Evolutionary conservation across 1,140 invertebrate genomes (phyloP).

Genomic region (Coenobita brevimanus): DNA sequence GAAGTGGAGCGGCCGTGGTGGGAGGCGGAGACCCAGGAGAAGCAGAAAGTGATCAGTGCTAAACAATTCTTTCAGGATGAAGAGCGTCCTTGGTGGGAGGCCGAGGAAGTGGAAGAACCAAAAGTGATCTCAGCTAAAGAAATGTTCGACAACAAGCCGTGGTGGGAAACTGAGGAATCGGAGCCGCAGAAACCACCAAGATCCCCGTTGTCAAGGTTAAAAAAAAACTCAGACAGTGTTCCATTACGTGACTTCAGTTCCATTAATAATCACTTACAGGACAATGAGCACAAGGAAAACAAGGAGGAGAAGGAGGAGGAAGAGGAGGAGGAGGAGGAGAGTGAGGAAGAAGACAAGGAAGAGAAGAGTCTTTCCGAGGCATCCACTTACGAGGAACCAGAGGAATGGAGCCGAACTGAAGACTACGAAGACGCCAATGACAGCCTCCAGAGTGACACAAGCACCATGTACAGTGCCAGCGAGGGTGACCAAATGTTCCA

Average conservation of each 20-base stretch:
- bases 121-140: constrained; percentile 17
- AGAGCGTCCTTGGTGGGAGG: constrained; percentile 10
- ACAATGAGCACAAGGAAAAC: neutral
- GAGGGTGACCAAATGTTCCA: constrained; percentile 13
- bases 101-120: neutral
- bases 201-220: neutral
- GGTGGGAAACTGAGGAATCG: constrained; percentile 32
- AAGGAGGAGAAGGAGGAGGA: constrained; percentile 2
- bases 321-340: neutral
- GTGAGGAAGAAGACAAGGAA: neutral
- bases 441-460: constrained; percentile 11
- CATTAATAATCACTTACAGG: too few relatives aligned
- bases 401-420: constrained; percentile 20
- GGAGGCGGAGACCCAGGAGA: constrained; percentile 26
- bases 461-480: constrained; percentile 48
- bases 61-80: constrained; percentile 44
- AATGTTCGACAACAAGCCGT: constrained; percentile 12
- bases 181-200: neutral
- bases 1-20: constrained; percentile 31
- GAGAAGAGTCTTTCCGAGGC: neutral
- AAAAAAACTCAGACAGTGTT: constrained; percentile 40
- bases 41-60: constrained; percentile 13
- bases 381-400: constrained; percentile 12
- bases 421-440: constrained; percentile 37
- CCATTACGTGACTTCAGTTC: neutral